Percentiles rank a stretch among this genome's conserved stretches.
These are phyloP conservation scores for Danio kyathit DNA, from an alignment of 2,797 vertebrate genomes.

Conservation along the genomic window DNA sequence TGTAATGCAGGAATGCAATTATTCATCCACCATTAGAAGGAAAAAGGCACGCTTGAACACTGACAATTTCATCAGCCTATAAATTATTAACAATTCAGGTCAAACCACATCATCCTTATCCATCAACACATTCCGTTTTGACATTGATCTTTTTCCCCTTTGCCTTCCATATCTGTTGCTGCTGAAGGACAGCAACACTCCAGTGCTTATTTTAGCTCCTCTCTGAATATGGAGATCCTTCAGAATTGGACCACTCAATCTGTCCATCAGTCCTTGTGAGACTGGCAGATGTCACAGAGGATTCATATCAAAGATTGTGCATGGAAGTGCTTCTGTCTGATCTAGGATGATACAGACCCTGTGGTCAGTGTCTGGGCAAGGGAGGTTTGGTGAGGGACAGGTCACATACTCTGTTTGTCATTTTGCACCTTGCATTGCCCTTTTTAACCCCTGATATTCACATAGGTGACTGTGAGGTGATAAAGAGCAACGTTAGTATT, in stretches of 20 bases:
- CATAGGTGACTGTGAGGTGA: not conserved
- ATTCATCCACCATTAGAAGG: constrained; percentile 11
- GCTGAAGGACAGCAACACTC: constrained; percentile 34
- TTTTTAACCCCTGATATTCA: constrained; percentile 1
- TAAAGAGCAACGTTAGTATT: not conserved
- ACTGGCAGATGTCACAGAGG: constrained; percentile 63
- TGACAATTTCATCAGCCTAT: constrained; percentile 11
- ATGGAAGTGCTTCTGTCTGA: constrained; percentile 1
- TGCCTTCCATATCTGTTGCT: constrained; percentile 26
- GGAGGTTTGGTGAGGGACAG: constrained; percentile 2
- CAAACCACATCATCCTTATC: constrained; percentile 35
- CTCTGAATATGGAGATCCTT: constrained; percentile 35
- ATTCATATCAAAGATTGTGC: constrained; percentile 66
- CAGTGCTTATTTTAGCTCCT: constrained; percentile 39
- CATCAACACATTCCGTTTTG: constrained; percentile 29
- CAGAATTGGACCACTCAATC: constrained; percentile 44
- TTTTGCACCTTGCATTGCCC: constrained; percentile 13
- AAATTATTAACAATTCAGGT: constrained; percentile 32
- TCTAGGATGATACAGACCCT: constrained; percentile 42
- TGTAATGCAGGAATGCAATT: not conserved
- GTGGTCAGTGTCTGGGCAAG: constrained; percentile 47
- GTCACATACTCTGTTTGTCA: not conserved
- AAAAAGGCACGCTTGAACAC: constrained; percentile 11
- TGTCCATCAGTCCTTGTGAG: constrained; percentile 51
- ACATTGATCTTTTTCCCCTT: constrained; percentile 27